phyloP scores from a whole-genome alignment of 2,797 vertebrate species.

The Delichon dasypus region DNA sequence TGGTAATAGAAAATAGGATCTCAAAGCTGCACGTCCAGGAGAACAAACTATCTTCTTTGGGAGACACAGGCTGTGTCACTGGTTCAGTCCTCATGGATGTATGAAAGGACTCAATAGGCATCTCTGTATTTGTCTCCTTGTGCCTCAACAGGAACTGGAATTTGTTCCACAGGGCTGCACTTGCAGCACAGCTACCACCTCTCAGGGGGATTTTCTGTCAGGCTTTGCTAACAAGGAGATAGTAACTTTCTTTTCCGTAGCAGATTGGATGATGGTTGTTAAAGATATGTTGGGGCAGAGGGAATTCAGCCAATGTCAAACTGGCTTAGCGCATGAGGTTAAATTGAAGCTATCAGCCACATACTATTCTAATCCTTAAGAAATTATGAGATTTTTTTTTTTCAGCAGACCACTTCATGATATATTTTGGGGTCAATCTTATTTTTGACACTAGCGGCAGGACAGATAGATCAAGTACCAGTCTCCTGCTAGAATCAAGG shows the following conservation, averaged over 20 bases:
- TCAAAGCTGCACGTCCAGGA: background rate
- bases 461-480: background rate
- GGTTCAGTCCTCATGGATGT: accelerated
- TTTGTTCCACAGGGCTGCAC: background rate
- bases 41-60: background rate
- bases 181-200: background rate
- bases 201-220: background rate
- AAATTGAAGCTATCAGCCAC: background rate
- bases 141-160: background rate
- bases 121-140: background rate
- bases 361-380: background rate
- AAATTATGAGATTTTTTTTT: background rate
- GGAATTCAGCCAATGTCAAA: background rate
- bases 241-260: background rate
- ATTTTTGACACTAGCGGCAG: background rate
- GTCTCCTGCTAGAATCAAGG: background rate
- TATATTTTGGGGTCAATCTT: background rate
- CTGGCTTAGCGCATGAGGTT: background rate
- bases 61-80: background rate
- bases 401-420: background rate
- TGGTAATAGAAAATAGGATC: background rate
- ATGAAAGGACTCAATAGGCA: background rate
- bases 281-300: background rate
- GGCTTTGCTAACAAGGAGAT: background rate
- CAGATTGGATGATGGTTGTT: background rate